Conservation (phyloP, 2,113 vertebrate species). For the Ophthalmotilapia sp. region DNA sequence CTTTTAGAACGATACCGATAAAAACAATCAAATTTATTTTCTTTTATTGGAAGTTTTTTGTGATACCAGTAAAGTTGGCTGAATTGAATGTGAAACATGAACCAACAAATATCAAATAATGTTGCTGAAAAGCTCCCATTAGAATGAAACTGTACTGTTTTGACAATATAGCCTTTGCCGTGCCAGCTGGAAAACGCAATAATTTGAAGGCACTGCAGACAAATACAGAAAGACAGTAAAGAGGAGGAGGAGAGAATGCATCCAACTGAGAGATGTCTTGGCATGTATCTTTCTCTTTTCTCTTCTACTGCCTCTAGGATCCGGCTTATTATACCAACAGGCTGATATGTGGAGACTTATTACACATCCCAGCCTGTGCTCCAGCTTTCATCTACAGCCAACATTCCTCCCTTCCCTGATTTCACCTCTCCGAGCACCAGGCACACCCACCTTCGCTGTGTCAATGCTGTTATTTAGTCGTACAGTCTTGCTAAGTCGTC, state of each 20-base stretch:
- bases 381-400: slow-evolving; percentile 60
- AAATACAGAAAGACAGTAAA: neutral
- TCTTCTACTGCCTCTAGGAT: slow-evolving; percentile 39
- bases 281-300: slow-evolving; percentile 16
- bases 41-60: neutral
- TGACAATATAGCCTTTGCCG: neutral
- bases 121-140: neutral
- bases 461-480: slow-evolving; percentile 39
- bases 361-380: slow-evolving; percentile 33
- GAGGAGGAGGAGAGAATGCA: neutral
- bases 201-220: neutral
- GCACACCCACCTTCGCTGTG: slow-evolving; percentile 29
- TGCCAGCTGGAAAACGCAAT: neutral
- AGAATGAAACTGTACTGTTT: neutral
- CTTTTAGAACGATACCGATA: neutral
- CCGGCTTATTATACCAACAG: slow-evolving; percentile 38
- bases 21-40: neutral
- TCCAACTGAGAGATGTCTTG: slow-evolving; percentile 25
- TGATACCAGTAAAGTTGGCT: neutral
- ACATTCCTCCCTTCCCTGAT: slow-evolving; percentile 50
- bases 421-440: slow-evolving; percentile 21
- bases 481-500: slow-evolving; percentile 6
- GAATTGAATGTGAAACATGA: neutral
- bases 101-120: neutral
- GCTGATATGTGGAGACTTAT: slow-evolving; percentile 43